A percentile compares a stretch with the other conserved stretches of the same genome.
Evolutionary conservation across 2,797 vertebrate genomes (phyloP).

Genomic region (Bucorvus abyssinicus): DNA sequence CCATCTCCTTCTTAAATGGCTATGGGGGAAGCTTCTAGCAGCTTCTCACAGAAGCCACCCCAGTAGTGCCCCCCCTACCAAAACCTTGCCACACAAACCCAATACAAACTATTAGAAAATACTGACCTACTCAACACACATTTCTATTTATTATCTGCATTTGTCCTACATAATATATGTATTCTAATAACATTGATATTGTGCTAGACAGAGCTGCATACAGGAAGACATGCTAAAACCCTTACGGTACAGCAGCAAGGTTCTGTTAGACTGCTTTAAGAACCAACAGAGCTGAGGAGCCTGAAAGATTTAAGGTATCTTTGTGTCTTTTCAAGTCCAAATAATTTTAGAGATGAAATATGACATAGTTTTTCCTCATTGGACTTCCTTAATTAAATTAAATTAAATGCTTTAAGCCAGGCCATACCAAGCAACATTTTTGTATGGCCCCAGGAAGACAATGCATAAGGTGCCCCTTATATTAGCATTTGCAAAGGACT

Average conservation of each 20-base stretch:
- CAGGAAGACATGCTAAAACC: not conserved
- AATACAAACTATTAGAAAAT: not conserved
- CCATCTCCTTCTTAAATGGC: too few relatives aligned
- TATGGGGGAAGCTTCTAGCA: not conserved
- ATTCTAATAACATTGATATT: not conserved
- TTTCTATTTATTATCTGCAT: not conserved
- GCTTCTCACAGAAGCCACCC: not conserved
- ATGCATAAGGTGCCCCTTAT: not conserved
- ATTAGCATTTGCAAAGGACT: not conserved
- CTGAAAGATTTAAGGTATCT: not conserved
- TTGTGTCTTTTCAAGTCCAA: not conserved
- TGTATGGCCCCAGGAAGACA: not conserved
- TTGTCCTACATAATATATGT: not conserved
- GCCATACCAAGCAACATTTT: not conserved
- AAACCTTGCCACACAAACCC: not conserved
- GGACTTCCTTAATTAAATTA: not conserved
- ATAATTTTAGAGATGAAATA: not conserved
- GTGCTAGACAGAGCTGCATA: not conserved
- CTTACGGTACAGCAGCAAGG: not conserved
- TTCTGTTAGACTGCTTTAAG: not conserved
- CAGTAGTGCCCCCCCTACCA: not conserved
- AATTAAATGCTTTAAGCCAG: not conserved
- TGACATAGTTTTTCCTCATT: too few relatives aligned
- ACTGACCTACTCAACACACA: not conserved
- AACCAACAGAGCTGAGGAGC: not conserved